Base-by-base conservation (phyloP, 1,140 invertebrate genomes). In the Eueides isabella region DNA sequence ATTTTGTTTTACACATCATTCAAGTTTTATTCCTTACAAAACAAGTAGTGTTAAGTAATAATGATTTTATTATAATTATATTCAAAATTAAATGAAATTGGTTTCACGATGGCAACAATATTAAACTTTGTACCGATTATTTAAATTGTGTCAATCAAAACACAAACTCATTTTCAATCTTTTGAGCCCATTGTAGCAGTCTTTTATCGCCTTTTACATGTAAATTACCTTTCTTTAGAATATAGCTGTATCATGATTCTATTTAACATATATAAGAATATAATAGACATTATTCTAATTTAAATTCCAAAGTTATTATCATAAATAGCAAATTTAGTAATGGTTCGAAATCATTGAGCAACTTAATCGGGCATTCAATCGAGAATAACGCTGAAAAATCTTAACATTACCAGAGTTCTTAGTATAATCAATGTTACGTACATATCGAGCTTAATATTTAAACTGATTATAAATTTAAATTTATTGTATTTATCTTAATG, bases 131-230 rank as follows among this genome's bases (percentile, higher is more conserved):
- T 55, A 26, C 31, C 33, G 44, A 44, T 35, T 63, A 63, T 5
- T 61, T 73, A 63, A 33, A 68, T 33, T 33, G 44, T 64, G 61
- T 31, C 66, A 67, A 67, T 67, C 44, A 73, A 73, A 73, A 41
- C 31, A 30, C 12, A 55, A 29, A 64, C 70, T n/a, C 31, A 28
- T 67, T 73, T 66, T 41, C 63, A 67, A 67, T 65, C 44, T 73
- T 66, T 67, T 73, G 71, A 68, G 44, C 72, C 35, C 28, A 63
- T 73, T 68, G 72, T 73, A 23, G 72, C 65, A 44, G 19, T 26
- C 65, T 67, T 68, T 63, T 67, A 73, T 61, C 72, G 72, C 66
- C 72, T 73, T 68, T 68, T 73, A 62, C 61, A 73, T 73, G 72
- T 61, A 73, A 73, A 73, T 73, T 73, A 19, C 72, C n/a, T 67